Conservation (phyloP, 1,140 invertebrate species). For the Euwallacea fornicatus region DNA sequence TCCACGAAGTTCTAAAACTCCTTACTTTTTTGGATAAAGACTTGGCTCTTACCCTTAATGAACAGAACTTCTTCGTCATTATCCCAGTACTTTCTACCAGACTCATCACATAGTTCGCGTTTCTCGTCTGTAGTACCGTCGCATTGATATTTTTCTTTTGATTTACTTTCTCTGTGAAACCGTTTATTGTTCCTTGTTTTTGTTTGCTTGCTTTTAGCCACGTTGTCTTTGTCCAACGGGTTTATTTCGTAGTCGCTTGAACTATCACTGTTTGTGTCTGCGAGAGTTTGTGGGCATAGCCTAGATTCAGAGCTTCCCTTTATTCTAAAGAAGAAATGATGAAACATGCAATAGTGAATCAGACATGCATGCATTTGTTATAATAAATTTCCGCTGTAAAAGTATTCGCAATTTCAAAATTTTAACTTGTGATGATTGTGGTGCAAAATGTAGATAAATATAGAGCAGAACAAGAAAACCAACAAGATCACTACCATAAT, state of each 20-base stretch:
- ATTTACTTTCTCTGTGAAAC: slow-evolving; percentile 34
- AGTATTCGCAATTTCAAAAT: too few species aligned
- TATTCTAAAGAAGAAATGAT: too few species aligned
- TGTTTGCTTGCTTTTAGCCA: slow-evolving; percentile 39
- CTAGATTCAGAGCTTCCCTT: too few species aligned
- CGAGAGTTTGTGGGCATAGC: too few species aligned
- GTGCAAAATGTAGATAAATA: too few species aligned
- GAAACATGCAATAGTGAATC: too few species aligned
- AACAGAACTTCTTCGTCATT: slow-evolving; percentile 28
- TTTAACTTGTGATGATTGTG: too few species aligned
- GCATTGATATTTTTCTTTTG: slow-evolving; percentile 36
- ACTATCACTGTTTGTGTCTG: slow-evolving; percentile 43
- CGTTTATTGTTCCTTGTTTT: slow-evolving; percentile 43
- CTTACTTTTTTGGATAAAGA: slow-evolving; percentile 13
- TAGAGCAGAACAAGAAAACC: too few species aligned
- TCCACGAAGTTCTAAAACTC: neutral
- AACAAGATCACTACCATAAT: too few species aligned
- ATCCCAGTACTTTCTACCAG: slow-evolving; percentile 22
- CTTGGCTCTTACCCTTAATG: slow-evolving; percentile 21
- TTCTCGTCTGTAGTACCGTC: slow-evolving; percentile 34
- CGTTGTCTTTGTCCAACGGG: slow-evolving; percentile 48
- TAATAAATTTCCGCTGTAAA: too few species aligned
- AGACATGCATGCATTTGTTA: too few species aligned
- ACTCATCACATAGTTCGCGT: slow-evolving; percentile 18
- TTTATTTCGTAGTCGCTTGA: slow-evolving; percentile 53